A percentile compares a stretch with the other conserved stretches of the same genome.
Conservation (phyloP, 1,140 invertebrate genomes). For the Phymorhynchus buccinoides region DNA sequence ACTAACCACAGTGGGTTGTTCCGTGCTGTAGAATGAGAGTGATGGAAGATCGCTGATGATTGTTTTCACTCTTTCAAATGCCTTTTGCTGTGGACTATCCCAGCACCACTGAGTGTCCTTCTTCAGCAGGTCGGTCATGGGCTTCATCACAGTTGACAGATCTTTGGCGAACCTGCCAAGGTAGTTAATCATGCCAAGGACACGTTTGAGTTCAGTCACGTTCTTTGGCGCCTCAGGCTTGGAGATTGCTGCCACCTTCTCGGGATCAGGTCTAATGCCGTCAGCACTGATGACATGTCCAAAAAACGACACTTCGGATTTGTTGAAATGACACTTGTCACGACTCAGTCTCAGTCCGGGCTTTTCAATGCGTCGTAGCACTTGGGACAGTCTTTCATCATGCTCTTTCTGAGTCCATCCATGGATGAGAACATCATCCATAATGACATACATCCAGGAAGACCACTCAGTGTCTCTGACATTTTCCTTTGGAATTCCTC, state of each 20-base stretch:
- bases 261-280: conserved; percentile 59
- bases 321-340: conserved; percentile 67
- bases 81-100: conserved; percentile 31
- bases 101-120: conserved; percentile 40
- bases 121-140: conserved; percentile 41
- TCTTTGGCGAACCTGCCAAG: conserved; percentile 40
- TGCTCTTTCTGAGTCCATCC: conserved; percentile 53
- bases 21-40: background rate
- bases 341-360: conserved; percentile 63
- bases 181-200: conserved; percentile 35
- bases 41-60: conserved; percentile 3
- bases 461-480: conserved; percentile 41
- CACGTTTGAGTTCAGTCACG: conserved; percentile 7
- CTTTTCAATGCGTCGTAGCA: conserved; percentile 53
- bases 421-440: conserved; percentile 62
- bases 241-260: conserved; percentile 57
- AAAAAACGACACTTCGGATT: conserved; percentile 35
- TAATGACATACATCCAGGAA: conserved; percentile 35
- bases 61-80: conserved; percentile 41
- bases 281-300: conserved; percentile 39
- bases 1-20: background rate
- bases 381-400: conserved; percentile 49
- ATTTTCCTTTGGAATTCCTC: conserved; percentile 52
- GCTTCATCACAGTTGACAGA: conserved; percentile 40
- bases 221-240: conserved; percentile 61